Percentiles rank a stretch among this genome's conserved stretches.
Evolutionary conservation across 53 echinoderm and acorn worm species (phyloP).

Genomic region (Echinometra lucunter): DNA sequence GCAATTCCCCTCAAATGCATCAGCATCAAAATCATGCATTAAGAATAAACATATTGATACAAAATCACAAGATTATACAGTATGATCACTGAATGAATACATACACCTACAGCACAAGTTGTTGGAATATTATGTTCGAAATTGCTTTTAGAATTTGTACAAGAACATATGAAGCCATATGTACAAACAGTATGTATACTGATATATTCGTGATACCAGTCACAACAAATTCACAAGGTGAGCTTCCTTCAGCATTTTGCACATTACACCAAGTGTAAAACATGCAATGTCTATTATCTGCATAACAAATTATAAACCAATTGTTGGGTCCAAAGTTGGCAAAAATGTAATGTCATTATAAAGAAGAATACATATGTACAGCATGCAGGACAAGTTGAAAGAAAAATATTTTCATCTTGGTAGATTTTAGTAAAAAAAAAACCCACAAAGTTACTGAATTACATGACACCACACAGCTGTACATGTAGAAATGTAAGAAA

Average conservation of each 20-base stretch:
- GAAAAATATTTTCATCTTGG: not conserved
- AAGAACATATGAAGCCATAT: not conserved
- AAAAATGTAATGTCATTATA: not conserved
- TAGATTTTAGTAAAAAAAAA: not conserved
- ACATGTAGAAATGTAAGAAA: constrained; percentile 22
- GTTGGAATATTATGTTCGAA: not conserved
- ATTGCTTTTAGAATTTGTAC: not conserved
- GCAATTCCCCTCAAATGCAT: not conserved
- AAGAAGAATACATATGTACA: not conserved
- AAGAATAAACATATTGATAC: not conserved
- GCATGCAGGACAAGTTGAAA: not conserved
- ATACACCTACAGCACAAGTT: not conserved
- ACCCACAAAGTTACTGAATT: not conserved
- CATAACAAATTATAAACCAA: not conserved
- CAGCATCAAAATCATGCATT: not conserved
- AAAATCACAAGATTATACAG: not conserved
- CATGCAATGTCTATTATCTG: not conserved
- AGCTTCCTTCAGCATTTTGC: not conserved
- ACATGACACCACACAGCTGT: not conserved
- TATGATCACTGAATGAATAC: not conserved
- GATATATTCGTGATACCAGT: not conserved
- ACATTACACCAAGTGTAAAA: not conserved
- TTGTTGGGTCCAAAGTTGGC: not conserved
- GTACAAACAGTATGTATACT: no score
- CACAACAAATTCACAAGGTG: not conserved